Conservation (phyloP, 1,140 invertebrate species). For the Ooceraea biroi region DNA sequence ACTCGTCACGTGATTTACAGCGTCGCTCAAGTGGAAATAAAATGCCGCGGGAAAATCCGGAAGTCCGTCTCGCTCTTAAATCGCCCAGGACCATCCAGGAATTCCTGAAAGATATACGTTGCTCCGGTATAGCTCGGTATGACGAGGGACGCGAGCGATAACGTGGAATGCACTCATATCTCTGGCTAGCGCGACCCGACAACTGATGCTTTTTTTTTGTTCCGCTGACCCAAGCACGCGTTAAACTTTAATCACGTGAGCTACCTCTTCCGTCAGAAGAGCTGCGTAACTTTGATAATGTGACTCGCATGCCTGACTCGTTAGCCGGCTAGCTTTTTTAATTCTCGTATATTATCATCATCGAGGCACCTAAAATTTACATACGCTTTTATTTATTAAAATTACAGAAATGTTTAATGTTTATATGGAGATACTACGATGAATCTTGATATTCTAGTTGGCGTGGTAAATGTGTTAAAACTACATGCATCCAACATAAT, state of each 20-base stretch:
- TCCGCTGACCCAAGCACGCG: conserved; percentile 58
- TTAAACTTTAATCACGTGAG: conserved; percentile 60
- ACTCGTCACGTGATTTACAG: conserved; percentile 38
- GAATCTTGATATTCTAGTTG: too few relatives aligned
- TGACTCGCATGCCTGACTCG: conserved; percentile 55
- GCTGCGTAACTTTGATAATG: conserved; percentile 60
- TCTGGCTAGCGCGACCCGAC: conserved; percentile 54
- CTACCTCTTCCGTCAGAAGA: conserved; percentile 56
- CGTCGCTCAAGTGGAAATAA: conserved; percentile 33
- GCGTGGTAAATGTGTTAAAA: too few relatives aligned
- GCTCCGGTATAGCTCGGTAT: conserved; percentile 59
- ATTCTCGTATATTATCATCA: conserved; percentile 47
- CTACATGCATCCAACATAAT: too few relatives aligned
- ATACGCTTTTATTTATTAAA: conserved; percentile 24
- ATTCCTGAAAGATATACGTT: conserved; percentile 69
- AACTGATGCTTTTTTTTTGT: conserved; percentile 15
- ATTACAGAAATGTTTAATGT: too few relatives aligned
- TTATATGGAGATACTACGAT: too few relatives aligned
- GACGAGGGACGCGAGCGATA: conserved; percentile 64
- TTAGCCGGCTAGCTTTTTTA: conserved; percentile 62
- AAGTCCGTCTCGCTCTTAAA: conserved; percentile 68
- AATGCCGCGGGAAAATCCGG: conserved; percentile 62
- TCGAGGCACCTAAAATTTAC: conserved; percentile 29
- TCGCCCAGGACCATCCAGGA: conserved; percentile 61
- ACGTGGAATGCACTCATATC: conserved; percentile 65